phyloP scores from a whole-genome alignment of 2,888 invertebrate genomes.

The Lacanobia wlatinum region DNA sequence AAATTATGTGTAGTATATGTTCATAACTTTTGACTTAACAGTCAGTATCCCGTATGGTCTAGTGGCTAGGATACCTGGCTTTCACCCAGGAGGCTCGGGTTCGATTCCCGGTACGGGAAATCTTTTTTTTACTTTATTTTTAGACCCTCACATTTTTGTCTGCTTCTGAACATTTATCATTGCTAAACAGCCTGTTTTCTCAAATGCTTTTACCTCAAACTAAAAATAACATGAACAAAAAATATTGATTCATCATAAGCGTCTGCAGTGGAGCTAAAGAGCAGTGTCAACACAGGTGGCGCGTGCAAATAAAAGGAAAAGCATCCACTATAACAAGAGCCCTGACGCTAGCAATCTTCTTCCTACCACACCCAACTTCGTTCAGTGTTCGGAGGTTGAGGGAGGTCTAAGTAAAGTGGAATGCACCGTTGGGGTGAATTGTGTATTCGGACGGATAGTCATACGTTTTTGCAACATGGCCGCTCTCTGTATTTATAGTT shows the following conservation, averaged over 20 bases:
- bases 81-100: slow-evolving; percentile 94
- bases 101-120: slow-evolving; percentile 94
- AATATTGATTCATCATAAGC: slow-evolving; percentile 39
- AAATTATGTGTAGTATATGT: too few relatives aligned
- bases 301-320: slow-evolving; percentile 68
- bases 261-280: slow-evolving; percentile 64
- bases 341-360: slow-evolving; percentile 35
- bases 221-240: background rate
- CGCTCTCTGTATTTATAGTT: slow-evolving; percentile 66
- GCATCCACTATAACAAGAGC: slow-evolving; percentile 64
- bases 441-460: slow-evolving; percentile 75
- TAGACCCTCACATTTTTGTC: too few relatives aligned
- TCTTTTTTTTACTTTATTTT: slow-evolving; percentile 31
- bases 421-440: slow-evolving; percentile 62
- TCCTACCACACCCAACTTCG: slow-evolving; percentile 30
- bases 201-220: too few relatives aligned
- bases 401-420: slow-evolving; percentile 64
- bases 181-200: background rate
- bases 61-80: slow-evolving; percentile 94
- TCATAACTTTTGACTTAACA: fast-evolving
- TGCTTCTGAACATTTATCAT: too few relatives aligned
- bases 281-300: slow-evolving; percentile 71
- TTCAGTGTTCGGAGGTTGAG: slow-evolving; percentile 26
- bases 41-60: slow-evolving; percentile 91
- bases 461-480: slow-evolving; percentile 77